Conservation (phyloP, 2,888 invertebrate species). For the Archips crataeganus region DNA sequence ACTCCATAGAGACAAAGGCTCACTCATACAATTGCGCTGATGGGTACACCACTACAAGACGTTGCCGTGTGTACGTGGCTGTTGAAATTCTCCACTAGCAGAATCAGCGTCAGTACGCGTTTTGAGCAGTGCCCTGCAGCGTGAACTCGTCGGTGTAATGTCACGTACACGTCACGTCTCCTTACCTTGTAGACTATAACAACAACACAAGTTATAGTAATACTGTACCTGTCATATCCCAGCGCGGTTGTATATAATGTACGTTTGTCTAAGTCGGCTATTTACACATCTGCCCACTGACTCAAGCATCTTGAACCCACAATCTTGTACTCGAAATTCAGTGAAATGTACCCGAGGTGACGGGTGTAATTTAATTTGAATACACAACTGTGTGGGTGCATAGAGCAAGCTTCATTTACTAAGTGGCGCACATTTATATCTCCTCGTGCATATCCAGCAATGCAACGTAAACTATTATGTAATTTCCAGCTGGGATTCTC, state of each 20-base stretch:
- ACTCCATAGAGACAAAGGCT: too few species aligned
- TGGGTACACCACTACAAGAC: not conserved
- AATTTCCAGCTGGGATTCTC: constrained; percentile 29
- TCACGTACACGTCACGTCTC: not conserved
- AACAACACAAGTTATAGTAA: too few species aligned
- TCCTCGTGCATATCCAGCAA: constrained; percentile 26
- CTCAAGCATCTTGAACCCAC: constrained; percentile 44
- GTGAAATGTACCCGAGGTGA: constrained; percentile 52
- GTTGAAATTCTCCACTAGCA: not conserved
- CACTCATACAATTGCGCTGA: too few species aligned
- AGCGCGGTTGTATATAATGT: not conserved
- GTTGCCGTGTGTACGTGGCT: not conserved
- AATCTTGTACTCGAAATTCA: constrained; percentile 49
- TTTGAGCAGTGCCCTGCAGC: not conserved
- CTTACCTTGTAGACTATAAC: too few species aligned
- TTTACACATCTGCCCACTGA: constrained; percentile 30
- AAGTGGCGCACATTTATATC: constrained; percentile 45
- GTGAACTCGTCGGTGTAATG: not conserved
- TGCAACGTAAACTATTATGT: constrained; percentile 28
- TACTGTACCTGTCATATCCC: not conserved
- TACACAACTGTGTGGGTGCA: constrained; percentile 44
- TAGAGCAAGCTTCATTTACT: constrained; percentile 56
- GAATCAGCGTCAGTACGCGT: not conserved
- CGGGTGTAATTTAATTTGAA: constrained; percentile 60
- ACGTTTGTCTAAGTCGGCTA: not conserved